Evolutionary conservation across 2,797 vertebrate genomes (phyloP).

Genomic region (Avahi laniger): DNA sequence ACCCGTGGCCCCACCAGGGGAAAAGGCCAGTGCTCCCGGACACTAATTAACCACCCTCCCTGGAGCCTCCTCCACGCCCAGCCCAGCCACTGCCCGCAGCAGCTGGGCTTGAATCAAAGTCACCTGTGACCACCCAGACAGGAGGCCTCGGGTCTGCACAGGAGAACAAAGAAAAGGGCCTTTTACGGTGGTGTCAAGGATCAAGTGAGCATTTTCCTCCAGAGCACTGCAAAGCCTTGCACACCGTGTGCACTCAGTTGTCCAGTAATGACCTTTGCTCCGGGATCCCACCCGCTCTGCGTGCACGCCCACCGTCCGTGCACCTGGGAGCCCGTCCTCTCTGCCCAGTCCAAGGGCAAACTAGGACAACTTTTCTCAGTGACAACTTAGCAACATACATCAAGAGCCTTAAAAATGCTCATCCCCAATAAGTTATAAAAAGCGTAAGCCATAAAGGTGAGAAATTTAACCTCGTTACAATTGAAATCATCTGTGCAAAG

Average conservation of each 20-base stretch:
- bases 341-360: conserved; percentile 12
- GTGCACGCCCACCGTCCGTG: background rate
- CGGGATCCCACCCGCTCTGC: background rate
- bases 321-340: background rate
- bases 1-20: background rate
- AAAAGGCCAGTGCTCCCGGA: background rate
- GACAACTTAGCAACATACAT: background rate
- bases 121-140: background rate
- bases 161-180: conserved; percentile 2
- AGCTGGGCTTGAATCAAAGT: conserved; percentile 43
- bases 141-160: background rate
- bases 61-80: background rate
- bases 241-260: background rate
- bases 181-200: background rate
- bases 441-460: conserved; percentile 48
- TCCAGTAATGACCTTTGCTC: background rate
- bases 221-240: background rate
- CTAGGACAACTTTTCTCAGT: background rate
- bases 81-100: background rate
- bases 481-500: conserved; percentile 41
- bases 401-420: conserved; percentile 50
- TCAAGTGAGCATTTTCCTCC: background rate
- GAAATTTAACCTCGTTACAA: conserved; percentile 50
- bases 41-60: background rate
- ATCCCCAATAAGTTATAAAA: conserved; percentile 46